Base-by-base conservation (phyloP, 2,888 invertebrate species). In the Macrosiphum euphorbiae region DNA sequence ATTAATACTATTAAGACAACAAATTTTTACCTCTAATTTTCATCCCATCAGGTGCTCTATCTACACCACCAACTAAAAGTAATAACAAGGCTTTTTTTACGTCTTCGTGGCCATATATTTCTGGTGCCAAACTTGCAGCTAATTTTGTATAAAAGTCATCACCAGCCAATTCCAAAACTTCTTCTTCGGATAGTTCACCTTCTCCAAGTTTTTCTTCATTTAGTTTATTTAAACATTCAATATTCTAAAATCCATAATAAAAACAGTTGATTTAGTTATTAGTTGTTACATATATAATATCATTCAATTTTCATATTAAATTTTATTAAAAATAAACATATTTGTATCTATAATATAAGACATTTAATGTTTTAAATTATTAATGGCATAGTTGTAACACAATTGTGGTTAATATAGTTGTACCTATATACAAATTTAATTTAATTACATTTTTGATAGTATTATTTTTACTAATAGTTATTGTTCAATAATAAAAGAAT, bases 81-180 rank as follows among this genome's bases (percentile, higher is more conserved):
- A 99, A 96, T 85, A 99, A 96, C 91, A 99, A 96, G 0, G 99
- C 99, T 96, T 99, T 99, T 96, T 99, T 99, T 0, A 99, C 98
- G 96, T 99, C 99, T 95, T 99, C 97, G 95, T 99, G 99, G 0
- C 99, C 99, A 95, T 99, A 99, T 95, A 99, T 99, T 97, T 99
- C 99, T 0, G 99, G 99, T 28, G 99, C 99, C 95, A 99, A 97
- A 94, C 99, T 99, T 94, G 97, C 96, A 0, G 99, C 99, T 95
- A 99, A 96, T 95, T 98, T 98, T 55, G 98, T 97, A 96, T 99
- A 99, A 96, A 99, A 98, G 95, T 99, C 98, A 94, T 98, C 98
- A 95, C 98, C 97, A 1, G 98, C 97, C 67, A 99, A 96, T 95
- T 97, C 97, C 1, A 97, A 96, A 52, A 99, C 96, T 96, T 99